Evolutionary conservation across 2,113 vertebrate species (phyloP).

Genomic region (Calyptommatus sinebrachiatus): DNA sequence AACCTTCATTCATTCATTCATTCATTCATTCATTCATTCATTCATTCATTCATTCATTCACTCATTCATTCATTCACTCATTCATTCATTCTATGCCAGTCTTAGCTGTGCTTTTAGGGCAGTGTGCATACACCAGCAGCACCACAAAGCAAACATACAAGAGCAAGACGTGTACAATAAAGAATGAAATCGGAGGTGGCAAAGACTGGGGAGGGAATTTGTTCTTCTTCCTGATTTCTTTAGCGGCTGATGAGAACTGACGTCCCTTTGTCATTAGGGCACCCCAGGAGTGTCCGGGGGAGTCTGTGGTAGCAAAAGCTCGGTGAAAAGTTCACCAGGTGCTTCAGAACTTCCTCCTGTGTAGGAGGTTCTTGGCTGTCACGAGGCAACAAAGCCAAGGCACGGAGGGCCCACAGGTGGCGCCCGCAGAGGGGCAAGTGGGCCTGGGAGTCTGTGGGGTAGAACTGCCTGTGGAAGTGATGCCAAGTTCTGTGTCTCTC

Average conservation of each 20-base stretch:
- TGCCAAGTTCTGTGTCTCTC: too few species aligned
- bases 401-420: too few species aligned
- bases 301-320: constrained; percentile 57
- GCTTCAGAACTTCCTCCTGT: constrained; percentile 29
- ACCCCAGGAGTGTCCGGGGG: constrained; percentile 45
- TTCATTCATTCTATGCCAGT: too few species aligned
- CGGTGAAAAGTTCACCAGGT: constrained; percentile 15
- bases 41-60: too few species aligned
- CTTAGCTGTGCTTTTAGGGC: too few species aligned
- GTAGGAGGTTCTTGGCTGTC: background rate
- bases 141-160: too few species aligned
- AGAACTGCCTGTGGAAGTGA: too few species aligned
- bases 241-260: background rate
- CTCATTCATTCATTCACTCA: too few species aligned
- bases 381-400: background rate
- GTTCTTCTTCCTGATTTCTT: background rate
- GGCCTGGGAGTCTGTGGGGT: background rate
- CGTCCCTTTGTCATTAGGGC: background rate
- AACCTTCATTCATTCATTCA: too few species aligned
- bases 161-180: too few species aligned
- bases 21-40: too few species aligned
- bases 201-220: background rate
- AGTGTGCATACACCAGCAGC: too few species aligned
- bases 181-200: background rate
- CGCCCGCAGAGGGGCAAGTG: background rate